A percentile compares a stretch with the other conserved stretches of the same genome.
phyloP scores from a whole-genome alignment of 2,888 invertebrate genomes.

The Andrena dorsata region DNA sequence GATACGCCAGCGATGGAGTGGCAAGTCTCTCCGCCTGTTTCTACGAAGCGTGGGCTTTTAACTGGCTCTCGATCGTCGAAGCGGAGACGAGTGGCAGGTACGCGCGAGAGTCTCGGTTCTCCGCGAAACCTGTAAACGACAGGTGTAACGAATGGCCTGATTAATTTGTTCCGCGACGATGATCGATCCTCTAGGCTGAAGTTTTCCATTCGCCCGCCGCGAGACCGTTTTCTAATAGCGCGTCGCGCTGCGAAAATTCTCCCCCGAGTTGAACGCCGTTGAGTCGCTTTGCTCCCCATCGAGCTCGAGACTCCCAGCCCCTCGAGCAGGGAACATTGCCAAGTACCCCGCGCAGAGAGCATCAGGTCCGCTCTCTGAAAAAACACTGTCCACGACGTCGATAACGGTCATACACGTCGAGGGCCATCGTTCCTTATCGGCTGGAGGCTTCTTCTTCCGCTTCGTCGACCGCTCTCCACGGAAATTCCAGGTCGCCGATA shows the following conservation, averaged over 20 bases:
- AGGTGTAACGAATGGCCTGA: conserved; percentile 68
- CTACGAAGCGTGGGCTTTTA: conserved; percentile 28
- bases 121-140: conserved; percentile 65
- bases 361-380: conserved; percentile 39
- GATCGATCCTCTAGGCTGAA: conserved; percentile 60
- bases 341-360: conserved; percentile 40
- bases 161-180: conserved; percentile 65
- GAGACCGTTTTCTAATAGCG: conserved; percentile 14
- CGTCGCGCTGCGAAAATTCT: conserved; percentile 5
- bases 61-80: conserved; percentile 34
- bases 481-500: conserved; percentile 41
- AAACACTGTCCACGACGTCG: conserved; percentile 42
- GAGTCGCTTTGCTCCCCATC: neutral
- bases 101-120: conserved; percentile 44
- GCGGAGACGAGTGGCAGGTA: conserved; percentile 32
- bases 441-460: conserved; percentile 13
- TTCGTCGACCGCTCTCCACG: conserved; percentile 14
- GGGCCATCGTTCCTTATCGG: conserved; percentile 60
- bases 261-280: neutral
- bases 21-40: neutral
- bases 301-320: neutral
- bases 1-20: conserved; percentile 31
- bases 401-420: conserved; percentile 57
- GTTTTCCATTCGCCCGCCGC: conserved; percentile 42
- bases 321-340: conserved; percentile 58